Percentiles rank a stretch among this genome's conserved stretches.
Evolutionary conservation across 2,888 invertebrate genomes (phyloP).

Genomic region (Ophion ventricosus): DNA sequence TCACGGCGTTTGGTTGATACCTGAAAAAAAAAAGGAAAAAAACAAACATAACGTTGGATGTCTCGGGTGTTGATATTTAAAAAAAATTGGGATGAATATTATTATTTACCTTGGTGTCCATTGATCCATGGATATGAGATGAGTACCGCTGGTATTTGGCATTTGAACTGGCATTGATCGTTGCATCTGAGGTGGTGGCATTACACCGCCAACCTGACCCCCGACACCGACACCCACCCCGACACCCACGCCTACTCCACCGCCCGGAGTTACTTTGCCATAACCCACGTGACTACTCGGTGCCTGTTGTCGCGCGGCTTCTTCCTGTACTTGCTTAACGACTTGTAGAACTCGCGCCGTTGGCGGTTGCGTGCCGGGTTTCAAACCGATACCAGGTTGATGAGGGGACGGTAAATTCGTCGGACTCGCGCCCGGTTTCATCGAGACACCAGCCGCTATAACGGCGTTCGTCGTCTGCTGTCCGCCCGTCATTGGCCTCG

Average conservation of each 20-base stretch:
- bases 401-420: constrained; percentile 83
- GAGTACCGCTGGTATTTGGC: constrained; percentile 83
- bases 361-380: constrained; percentile 89
- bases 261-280: constrained; percentile 89
- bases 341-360: constrained; percentile 93
- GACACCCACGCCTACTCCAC: constrained; percentile 76
- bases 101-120: constrained; percentile 80
- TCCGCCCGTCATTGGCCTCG: constrained; percentile 84
- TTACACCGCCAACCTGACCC: constrained; percentile 83
- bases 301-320: constrained; percentile 94
- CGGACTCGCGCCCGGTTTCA: constrained; percentile 84
- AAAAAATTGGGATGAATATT: constrained; percentile 40
- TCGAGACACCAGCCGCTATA: constrained; percentile 85
- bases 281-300: constrained; percentile 88
- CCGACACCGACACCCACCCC: constrained; percentile 83
- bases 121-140: constrained; percentile 83
- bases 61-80: constrained; percentile 47
- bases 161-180: constrained; percentile 83
- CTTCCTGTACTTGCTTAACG: constrained; percentile 94
- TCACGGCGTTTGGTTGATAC: constrained; percentile 81
- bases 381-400: constrained; percentile 86
- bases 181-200: constrained; percentile 86
- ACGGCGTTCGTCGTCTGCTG: constrained; percentile 82
- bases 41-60: constrained; percentile 68
- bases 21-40: constrained; percentile 69